phyloP scores from a whole-genome alignment of 2,888 invertebrate genomes.

The Eristalinus sepulchralis region DNA sequence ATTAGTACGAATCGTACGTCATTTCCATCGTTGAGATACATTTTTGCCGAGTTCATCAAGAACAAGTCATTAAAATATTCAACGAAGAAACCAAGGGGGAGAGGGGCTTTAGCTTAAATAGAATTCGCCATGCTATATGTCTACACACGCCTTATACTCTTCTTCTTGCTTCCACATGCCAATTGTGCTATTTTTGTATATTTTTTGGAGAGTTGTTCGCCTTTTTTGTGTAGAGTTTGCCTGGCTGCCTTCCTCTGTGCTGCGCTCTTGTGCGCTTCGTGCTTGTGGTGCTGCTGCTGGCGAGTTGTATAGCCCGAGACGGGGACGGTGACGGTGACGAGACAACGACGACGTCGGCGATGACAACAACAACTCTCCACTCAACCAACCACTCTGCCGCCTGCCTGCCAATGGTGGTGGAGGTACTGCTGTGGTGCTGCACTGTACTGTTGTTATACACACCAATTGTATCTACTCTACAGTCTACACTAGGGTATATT shows the following conservation, averaged over 20 bases:
- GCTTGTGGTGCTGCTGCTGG: slow-evolving; percentile 27
- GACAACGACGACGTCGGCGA: background rate
- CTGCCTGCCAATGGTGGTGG: background rate
- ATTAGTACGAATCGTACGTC: slow-evolving; percentile 21
- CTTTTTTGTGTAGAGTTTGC: slow-evolving; percentile 54
- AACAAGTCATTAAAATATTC: slow-evolving; percentile 37
- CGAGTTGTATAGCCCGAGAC: slow-evolving; percentile 2
- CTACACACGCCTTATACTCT: slow-evolving; percentile 1
- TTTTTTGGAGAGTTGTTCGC: slow-evolving; percentile 38
- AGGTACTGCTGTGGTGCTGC: background rate
- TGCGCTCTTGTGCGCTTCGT: slow-evolving; percentile 27
- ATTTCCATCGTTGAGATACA: slow-evolving; percentile 22
- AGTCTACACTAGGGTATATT: slow-evolving; percentile 60
- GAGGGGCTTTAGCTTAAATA: slow-evolving; percentile 43
- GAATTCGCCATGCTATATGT: slow-evolving; percentile 13
- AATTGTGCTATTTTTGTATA: slow-evolving; percentile 63
- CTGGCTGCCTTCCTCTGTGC: slow-evolving; percentile 1
- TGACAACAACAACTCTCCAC: slow-evolving; percentile 58
- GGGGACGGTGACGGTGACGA: background rate
- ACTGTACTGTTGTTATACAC: slow-evolving; percentile 39
- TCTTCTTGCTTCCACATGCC: slow-evolving; percentile 28
- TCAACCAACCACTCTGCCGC: background rate
- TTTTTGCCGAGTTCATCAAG: slow-evolving; percentile 54
- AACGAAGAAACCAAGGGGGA: background rate
- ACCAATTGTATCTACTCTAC: slow-evolving; percentile 66